Percentiles rank a stretch among this genome's conserved stretches.
Conservation (phyloP, 2,888 invertebrate genomes). For the Cephus sareptanus region DNA sequence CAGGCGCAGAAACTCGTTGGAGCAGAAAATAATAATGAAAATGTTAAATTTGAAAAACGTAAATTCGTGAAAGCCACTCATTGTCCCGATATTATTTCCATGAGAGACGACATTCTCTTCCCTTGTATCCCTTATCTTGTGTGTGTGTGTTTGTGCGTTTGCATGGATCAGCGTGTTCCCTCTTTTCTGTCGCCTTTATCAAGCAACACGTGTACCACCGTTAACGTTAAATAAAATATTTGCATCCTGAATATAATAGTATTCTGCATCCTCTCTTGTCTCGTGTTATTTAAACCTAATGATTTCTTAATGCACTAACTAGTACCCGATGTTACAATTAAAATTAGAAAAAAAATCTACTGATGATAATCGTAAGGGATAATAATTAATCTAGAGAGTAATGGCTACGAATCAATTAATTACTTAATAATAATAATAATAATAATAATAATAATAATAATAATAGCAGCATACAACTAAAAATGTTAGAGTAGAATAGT, state of each 20-base stretch:
- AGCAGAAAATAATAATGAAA: too few species aligned
- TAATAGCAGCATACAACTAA: conserved; percentile 47
- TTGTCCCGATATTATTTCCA: too few species aligned
- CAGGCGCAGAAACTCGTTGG: too few species aligned
- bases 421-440: conserved; percentile 4
- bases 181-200: neutral
- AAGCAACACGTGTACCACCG: neutral
- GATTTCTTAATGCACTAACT: conserved; percentile 48
- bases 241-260: conserved; percentile 47
- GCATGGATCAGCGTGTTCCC: neutral
- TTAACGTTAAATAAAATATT: conserved; percentile 52
- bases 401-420: conserved; percentile 17
- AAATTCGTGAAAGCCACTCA: too few species aligned
- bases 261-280: conserved; percentile 13
- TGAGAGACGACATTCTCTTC: too few species aligned
- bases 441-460: conserved; percentile 29
- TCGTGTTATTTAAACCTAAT: conserved; percentile 44
- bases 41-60: too few species aligned
- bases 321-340: conserved; percentile 59
- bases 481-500: conserved; percentile 46
- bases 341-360: conserved; percentile 52
- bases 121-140: neutral
- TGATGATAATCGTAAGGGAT: conserved; percentile 41
- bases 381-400: conserved; percentile 28
- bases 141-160: neutral